These are phyloP conservation scores for Rhincodon typus DNA, from an alignment of 2,797 vertebrate species.

Conservation along the genomic window DNA sequence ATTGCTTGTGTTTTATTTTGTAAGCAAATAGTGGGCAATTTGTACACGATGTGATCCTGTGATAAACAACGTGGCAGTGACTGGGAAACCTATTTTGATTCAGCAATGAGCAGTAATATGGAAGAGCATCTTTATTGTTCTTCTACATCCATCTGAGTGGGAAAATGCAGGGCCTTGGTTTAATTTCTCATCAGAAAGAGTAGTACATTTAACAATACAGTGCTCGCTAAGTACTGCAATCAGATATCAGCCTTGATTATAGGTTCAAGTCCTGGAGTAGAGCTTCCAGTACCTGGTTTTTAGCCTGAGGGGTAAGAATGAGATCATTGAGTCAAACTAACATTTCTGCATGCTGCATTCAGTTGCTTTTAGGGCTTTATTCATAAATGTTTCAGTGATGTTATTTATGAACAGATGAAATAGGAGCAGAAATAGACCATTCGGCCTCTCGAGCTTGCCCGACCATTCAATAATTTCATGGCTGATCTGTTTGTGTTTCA, in stretches of 20 bases:
- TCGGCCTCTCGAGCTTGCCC: too few relatives aligned
- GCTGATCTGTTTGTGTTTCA: too few relatives aligned
- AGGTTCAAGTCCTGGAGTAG: neutral
- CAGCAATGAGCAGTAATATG: neutral
- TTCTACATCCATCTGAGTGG: neutral
- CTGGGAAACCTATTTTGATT: neutral
- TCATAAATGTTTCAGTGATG: neutral
- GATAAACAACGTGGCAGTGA: neutral
- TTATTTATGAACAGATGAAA: neutral
- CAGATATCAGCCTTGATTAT: neutral
- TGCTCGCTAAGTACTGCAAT: neutral
- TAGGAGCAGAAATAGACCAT: too few relatives aligned
- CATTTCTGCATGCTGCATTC: neutral
- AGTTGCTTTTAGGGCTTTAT: neutral
- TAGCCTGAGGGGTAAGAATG: neutral
- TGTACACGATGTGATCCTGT: neutral
- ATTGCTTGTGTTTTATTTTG: slow-evolving; percentile 1
- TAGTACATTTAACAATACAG: neutral
- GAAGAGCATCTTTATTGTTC: neutral
- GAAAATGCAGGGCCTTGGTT: neutral
- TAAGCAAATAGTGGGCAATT: neutral
- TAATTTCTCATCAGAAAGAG: neutral
- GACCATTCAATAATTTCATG: too few relatives aligned
- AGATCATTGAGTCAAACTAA: neutral
- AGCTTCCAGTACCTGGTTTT: neutral